Evolutionary conservation across 92 coral and sea anemone species (phyloP).

Genomic region (Porites lobata): DNA sequence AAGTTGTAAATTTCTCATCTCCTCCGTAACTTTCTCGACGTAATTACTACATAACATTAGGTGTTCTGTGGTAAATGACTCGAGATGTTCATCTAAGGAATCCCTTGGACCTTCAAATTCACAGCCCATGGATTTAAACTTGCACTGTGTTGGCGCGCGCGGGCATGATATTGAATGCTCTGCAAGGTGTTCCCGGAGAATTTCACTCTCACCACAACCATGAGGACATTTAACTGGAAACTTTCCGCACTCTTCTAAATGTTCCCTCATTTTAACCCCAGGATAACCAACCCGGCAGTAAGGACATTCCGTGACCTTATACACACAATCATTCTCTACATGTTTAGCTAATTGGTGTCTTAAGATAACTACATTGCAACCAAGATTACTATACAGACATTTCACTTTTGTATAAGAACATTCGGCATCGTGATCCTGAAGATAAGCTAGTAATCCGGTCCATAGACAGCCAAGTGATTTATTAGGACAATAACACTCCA

Average conservation of each 20-base stretch:
- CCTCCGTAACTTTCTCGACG: conserved; percentile 20
- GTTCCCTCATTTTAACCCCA: conserved; percentile 67
- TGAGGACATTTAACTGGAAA: conserved; percentile 82
- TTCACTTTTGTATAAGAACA: conserved; percentile 77
- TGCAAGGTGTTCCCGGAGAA: conserved; percentile 61
- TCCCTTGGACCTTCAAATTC: conserved; percentile 65
- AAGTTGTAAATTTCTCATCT: conserved; percentile 42
- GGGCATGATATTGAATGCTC: conserved; percentile 79
- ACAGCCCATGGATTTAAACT: conserved; percentile 72
- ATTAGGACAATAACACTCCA: conserved; percentile 76
- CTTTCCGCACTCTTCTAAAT: conserved; percentile 73
- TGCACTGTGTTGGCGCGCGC: conserved; percentile 57
- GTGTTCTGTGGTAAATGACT: conserved; percentile 55
- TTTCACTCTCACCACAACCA: conserved; percentile 72
- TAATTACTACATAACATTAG: conserved; percentile 55
- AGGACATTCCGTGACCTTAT: conserved; percentile 66
- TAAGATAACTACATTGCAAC: conserved; percentile 66
- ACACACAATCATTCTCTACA: conserved; percentile 78
- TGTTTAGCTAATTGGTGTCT: conserved; percentile 82
- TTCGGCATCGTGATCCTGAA: conserved; percentile 52
- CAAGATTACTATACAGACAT: conserved; percentile 61
- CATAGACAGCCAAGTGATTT: conserved; percentile 82
- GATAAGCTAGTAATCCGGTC: conserved; percentile 66
- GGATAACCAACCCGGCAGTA: conserved; percentile 69
- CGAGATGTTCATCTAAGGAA: conserved; percentile 68